Evolutionary conservation across 2,888 invertebrate genomes (phyloP).

Genomic region (Stenichneumon culpator): DNA sequence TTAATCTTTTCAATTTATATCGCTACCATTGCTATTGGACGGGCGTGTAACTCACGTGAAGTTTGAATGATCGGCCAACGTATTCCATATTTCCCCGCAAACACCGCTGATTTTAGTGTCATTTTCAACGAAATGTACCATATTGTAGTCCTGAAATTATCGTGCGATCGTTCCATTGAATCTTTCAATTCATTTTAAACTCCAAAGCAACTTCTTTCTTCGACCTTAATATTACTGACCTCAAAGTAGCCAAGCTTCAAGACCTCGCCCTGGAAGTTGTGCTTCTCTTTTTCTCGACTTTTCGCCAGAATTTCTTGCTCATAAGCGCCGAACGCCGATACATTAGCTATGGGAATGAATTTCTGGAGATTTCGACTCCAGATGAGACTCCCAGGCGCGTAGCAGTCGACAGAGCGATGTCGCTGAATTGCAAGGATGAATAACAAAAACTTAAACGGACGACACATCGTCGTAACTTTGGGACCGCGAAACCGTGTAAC

Average conservation of each 20-base stretch:
- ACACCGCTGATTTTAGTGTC: slow-evolving; percentile 40
- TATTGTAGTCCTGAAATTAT: slow-evolving; percentile 34
- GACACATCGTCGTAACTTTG: neutral
- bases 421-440: neutral
- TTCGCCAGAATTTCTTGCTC: neutral
- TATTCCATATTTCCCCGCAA: slow-evolving; percentile 44
- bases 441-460: neutral
- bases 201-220: too few relatives aligned
- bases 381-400: neutral
- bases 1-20: neutral
- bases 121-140: slow-evolving; percentile 38
- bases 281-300: slow-evolving; percentile 26
- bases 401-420: neutral
- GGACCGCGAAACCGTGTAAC: neutral
- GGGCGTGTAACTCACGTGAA: slow-evolving; percentile 38
- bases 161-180: too few relatives aligned
- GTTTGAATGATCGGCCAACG: slow-evolving; percentile 45
- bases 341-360: neutral
- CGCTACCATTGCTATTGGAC: neutral
- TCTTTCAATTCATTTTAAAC: too few relatives aligned
- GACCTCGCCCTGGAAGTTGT: slow-evolving; percentile 48
- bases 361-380: neutral
- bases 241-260: neutral
- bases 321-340: too few relatives aligned
- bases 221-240: slow-evolving; percentile 1